A percentile compares a stretch with the other conserved stretches of the same genome.
These are phyloP conservation scores for Blera fallax DNA, from an alignment of 2,888 invertebrate species.

Conservation along the genomic window DNA sequence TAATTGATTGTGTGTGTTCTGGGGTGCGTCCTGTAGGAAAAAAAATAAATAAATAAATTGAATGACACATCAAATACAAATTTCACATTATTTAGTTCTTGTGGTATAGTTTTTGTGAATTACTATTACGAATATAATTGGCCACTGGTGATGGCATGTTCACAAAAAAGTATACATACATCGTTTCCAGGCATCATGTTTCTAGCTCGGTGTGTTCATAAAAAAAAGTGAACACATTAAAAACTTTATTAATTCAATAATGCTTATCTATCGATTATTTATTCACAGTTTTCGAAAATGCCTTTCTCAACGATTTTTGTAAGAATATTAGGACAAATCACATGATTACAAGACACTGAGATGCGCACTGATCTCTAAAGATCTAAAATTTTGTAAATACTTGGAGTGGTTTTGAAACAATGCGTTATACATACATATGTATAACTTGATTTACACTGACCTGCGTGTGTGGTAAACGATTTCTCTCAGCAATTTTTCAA, in stretches of 20 bases:
- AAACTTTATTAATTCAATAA: neutral
- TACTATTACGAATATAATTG: neutral
- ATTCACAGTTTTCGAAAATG: neutral
- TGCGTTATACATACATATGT: neutral
- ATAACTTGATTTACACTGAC: neutral
- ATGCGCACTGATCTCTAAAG: neutral
- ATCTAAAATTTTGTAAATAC: neutral
- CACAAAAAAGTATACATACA: neutral
- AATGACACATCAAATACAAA: conserved; percentile 13
- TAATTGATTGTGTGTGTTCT: conserved; percentile 14
- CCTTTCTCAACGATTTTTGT: neutral
- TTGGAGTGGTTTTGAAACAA: neutral
- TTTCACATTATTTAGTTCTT: conserved; percentile 1
- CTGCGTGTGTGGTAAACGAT: neutral
- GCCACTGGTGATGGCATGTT: neutral
- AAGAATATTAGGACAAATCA: neutral
- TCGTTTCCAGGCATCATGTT: neutral
- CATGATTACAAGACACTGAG: neutral
- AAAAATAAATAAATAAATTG: conserved; percentile 12
- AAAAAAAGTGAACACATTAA: neutral
- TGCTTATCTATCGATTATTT: too few relatives aligned
- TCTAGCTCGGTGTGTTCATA: neutral
- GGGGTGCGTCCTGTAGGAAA: conserved; percentile 27
- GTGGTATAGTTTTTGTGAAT: neutral
- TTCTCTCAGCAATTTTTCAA: conserved; percentile 1